Evolutionary conservation across 2,797 vertebrate genomes (phyloP).

Genomic region (Microctenopoma lineatum): DNA sequence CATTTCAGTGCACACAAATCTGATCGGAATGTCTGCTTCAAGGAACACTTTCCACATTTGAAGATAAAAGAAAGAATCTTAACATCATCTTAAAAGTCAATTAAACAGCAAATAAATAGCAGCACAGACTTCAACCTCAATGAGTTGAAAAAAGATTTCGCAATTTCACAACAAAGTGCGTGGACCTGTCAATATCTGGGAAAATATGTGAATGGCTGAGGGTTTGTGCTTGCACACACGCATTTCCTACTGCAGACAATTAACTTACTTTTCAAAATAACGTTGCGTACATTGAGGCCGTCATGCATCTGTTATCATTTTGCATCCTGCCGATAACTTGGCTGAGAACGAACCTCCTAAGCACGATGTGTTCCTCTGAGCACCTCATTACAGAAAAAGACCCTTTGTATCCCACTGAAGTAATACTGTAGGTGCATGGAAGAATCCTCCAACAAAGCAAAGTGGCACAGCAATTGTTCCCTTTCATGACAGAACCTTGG

Average conservation of each 20-base stretch:
- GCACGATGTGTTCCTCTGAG: slow-evolving; percentile 66
- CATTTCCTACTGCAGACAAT: slow-evolving; percentile 50
- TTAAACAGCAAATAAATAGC: slow-evolving; percentile 12
- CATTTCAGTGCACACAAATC: neutral
- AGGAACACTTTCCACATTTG: neutral
- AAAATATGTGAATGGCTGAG: neutral
- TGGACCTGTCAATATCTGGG: slow-evolving; percentile 2
- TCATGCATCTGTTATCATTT: slow-evolving; percentile 74
- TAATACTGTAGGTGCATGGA: slow-evolving; percentile 45
- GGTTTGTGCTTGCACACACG: neutral
- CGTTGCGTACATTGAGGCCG: slow-evolving; percentile 55
- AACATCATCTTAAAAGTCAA: neutral
- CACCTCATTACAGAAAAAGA: slow-evolving; percentile 67
- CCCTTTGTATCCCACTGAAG: slow-evolving; percentile 55
- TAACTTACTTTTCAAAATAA: slow-evolving; percentile 55
- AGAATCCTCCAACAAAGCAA: slow-evolving; percentile 38
- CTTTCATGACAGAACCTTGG: slow-evolving; percentile 17
- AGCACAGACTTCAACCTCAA: slow-evolving; percentile 9
- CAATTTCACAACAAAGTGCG: slow-evolving; percentile 22
- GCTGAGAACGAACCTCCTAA: slow-evolving; percentile 55
- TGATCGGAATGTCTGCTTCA: neutral
- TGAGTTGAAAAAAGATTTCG: slow-evolving; percentile 23
- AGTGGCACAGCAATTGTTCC: slow-evolving; percentile 32
- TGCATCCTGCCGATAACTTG: slow-evolving; percentile 71
- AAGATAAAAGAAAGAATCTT: neutral